A percentile compares a stretch with the other conserved stretches of the same genome.
phyloP scores from a whole-genome alignment of 2,797 vertebrate genomes.

The Argya squamiceps region DNA sequence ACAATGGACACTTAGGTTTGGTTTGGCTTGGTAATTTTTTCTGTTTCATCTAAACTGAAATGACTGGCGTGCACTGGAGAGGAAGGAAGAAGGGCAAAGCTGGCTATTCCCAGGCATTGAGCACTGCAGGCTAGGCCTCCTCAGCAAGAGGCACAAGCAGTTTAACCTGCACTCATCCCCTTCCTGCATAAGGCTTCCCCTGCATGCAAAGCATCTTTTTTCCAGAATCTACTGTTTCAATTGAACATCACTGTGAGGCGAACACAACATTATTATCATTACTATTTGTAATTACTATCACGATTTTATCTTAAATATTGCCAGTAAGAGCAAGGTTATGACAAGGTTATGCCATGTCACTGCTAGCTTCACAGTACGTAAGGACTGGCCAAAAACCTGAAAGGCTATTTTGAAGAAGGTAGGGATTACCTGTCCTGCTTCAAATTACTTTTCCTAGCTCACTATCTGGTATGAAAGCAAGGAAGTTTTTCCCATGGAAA shows the following conservation, averaged over 20 bases:
- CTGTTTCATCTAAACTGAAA: not conserved
- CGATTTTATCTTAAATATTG: not conserved
- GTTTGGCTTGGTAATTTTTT: not conserved
- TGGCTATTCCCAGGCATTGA: not conserved
- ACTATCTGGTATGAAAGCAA: not conserved
- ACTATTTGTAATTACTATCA: not conserved
- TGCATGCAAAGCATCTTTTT: not conserved
- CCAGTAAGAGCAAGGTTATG: too few relatives aligned
- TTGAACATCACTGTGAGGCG: not conserved
- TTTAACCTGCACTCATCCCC: not conserved
- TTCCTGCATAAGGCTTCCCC: not conserved
- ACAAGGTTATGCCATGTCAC: not conserved
- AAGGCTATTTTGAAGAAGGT: not conserved
- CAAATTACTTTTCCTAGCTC: not conserved
- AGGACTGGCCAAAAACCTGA: not conserved
- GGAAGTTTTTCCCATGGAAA: not conserved
- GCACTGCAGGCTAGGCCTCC: not conserved
- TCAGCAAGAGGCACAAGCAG: not conserved
- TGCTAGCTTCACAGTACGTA: not conserved
- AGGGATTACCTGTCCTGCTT: not conserved
- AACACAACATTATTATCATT: not conserved
- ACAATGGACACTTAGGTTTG: not conserved
- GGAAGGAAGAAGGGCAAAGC: not conserved
- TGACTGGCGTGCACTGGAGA: not conserved
- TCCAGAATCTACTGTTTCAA: not conserved